Evolutionary conservation across 30 jellyfish, hydroid and myxozoan genomes (phyloP), one percentile per base, ranked within the genome.

Genomic region (Turritopsis rubra): DNA sequence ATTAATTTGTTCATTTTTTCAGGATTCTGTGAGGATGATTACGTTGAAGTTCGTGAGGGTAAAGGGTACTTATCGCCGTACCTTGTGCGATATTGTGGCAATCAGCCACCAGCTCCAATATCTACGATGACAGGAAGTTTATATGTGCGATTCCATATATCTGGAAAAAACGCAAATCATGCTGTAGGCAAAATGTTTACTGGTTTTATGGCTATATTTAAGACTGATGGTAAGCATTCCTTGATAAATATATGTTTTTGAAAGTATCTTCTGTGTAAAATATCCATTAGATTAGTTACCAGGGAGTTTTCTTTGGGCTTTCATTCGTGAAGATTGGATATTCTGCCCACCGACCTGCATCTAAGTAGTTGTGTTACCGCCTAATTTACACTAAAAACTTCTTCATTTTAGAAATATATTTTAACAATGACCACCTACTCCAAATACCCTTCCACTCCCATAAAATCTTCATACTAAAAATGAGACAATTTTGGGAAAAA

Each of bases 31-130:
- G 90, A 84, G 23, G 90, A 87, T 23, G 98, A 88, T 31, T 85
- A 80, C 68, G 86, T 92, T 7, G 98, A 88, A 83, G 81, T 92
- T 21, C 89, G 98, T 25, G 95, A 88, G 29, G 98, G 98, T 19
- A 87, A 84, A 88, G 98, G 98, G 22, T 92, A 82, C 74, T 84
- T 92, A 52, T 86, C 96, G 3, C 98, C 98, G 20, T 85, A 83
- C 73, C 60, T 92, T 24, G 79, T 79, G 16, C 77, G 91, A 26
- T 73, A 66, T 80, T 92, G 98, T 81, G 98, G 98, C 21, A 72
- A 82, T 21, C 72, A 68, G 41, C 26, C 26, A 3, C 96, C 96
- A 28, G 91, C 94, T 28, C 96, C 95, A 1, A 80, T 92, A 30
- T 81, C 96, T 1, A 85, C 95, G 19, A 29, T 88, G 80, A 79